These are phyloP conservation scores for Noctua pronuba DNA, from an alignment of 2,888 invertebrate species.

Conservation along the genomic window DNA sequence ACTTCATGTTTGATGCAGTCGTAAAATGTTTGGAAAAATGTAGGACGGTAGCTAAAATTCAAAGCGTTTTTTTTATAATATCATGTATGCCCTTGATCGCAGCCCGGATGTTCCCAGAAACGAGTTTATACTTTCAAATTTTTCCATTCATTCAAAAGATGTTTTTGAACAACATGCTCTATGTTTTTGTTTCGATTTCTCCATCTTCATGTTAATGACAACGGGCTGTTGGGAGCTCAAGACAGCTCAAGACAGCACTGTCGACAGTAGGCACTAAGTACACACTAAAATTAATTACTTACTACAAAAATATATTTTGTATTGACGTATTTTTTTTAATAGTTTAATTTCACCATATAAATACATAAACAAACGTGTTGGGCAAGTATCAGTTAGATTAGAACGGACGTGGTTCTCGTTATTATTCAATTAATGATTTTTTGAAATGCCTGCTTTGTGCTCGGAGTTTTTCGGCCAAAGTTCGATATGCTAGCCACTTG, in stretches of 20 bases:
- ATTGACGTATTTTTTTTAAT: not conserved
- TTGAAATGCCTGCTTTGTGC: not conserved
- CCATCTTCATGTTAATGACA: not conserved
- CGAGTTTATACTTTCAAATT: conserved; percentile 29
- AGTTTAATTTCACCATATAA: not conserved
- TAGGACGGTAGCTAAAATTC: no score
- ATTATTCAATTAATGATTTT: not conserved
- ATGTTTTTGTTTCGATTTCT: not conserved
- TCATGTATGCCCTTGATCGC: conserved; percentile 5
- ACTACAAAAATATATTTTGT: not conserved
- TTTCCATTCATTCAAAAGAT: not conserved
- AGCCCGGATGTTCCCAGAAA: conserved; percentile 1
- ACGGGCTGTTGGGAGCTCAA: not conserved
- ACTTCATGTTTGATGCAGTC: conserved; percentile 2
- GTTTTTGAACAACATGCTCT: conserved; percentile 2
- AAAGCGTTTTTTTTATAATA: not conserved
- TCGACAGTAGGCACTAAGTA: not conserved
- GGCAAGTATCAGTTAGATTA: not conserved
- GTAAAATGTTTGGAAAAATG: not conserved
- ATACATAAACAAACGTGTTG: not conserved
- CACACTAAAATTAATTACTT: not conserved
- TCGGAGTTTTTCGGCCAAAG: not conserved
- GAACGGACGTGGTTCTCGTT: not conserved
- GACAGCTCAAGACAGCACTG: not conserved
- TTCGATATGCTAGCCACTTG: not conserved